Evolutionary conservation across 2,888 invertebrate species (phyloP).

Genomic region (Pseudococcus jackbeardsleyi): DNA sequence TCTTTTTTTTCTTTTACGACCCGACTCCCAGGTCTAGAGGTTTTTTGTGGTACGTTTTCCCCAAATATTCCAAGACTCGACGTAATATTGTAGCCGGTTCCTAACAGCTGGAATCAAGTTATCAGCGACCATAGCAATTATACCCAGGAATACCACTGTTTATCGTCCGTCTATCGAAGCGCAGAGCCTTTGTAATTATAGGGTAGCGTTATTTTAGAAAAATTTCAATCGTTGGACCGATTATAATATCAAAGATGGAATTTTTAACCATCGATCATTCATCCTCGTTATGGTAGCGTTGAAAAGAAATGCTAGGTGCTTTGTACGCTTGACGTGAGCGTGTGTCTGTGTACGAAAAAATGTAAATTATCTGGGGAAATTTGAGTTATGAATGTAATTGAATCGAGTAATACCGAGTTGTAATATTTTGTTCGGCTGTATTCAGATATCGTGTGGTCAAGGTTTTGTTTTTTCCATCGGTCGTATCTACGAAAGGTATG

Average conservation of each 20-base stretch:
- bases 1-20: neutral
- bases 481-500: neutral
- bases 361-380: slow-evolving; percentile 21
- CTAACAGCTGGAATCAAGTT: slow-evolving; percentile 29
- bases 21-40: neutral
- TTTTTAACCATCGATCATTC: slow-evolving; percentile 15
- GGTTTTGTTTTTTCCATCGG: neutral
- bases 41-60: neutral
- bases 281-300: neutral
- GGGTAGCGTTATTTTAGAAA: slow-evolving; percentile 17
- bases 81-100: neutral
- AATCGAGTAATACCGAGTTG: neutral
- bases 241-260: neutral
- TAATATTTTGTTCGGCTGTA: neutral
- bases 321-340: no score
- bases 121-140: slow-evolving; percentile 29
- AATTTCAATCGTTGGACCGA: neutral
- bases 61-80: neutral
- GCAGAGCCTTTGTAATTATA: neutral
- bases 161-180: neutral
- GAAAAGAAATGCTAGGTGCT: neutral
- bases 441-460: neutral
- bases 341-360: neutral
- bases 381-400: slow-evolving; percentile 5
- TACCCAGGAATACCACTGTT: neutral